These are phyloP conservation scores for Aphaenogaster rudis DNA, from an alignment of 1,140 invertebrate species.

Conservation along the genomic window DNA sequence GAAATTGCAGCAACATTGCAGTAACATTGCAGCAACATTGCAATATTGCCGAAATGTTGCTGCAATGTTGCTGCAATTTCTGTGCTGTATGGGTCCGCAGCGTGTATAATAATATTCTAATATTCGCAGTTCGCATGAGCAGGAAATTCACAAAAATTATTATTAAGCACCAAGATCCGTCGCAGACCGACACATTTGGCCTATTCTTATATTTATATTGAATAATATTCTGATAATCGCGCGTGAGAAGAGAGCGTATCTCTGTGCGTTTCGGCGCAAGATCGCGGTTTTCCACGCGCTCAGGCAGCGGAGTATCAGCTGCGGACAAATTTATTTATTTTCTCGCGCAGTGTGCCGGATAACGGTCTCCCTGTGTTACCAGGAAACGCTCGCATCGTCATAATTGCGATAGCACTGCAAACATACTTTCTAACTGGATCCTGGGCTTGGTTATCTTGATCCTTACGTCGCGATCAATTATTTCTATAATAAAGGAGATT, in stretches of 20 bases:
- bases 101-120: not conserved
- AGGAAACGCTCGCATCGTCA: slow-evolving; percentile 66
- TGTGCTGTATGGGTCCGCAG: too few species aligned
- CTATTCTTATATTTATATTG: too few species aligned
- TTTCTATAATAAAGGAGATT: slow-evolving; percentile 30
- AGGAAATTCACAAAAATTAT: too few species aligned
- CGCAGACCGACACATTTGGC: too few species aligned
- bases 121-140: not conserved
- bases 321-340: slow-evolving; percentile 67
- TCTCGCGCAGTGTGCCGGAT: slow-evolving; percentile 68
- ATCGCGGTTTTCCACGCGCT: not conserved
- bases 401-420: slow-evolving; percentile 75
- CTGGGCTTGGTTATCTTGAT: slow-evolving; percentile 40
- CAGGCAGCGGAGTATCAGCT: slow-evolving; percentile 1
- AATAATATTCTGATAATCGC: not conserved
- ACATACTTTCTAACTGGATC: slow-evolving; percentile 77
- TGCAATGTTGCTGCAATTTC: too few species aligned
- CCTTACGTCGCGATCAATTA: slow-evolving; percentile 45
- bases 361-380: slow-evolving; percentile 70
- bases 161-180: too few species aligned
- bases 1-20: too few species aligned
- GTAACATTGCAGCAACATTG: too few species aligned
- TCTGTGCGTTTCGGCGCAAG: not conserved
- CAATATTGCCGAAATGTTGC: too few species aligned
- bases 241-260: not conserved